A percentile compares a stretch with the other conserved stretches of the same genome.
Conservation (phyloP, 1,140 invertebrate genomes). For the Penaeus japonicus region DNA sequence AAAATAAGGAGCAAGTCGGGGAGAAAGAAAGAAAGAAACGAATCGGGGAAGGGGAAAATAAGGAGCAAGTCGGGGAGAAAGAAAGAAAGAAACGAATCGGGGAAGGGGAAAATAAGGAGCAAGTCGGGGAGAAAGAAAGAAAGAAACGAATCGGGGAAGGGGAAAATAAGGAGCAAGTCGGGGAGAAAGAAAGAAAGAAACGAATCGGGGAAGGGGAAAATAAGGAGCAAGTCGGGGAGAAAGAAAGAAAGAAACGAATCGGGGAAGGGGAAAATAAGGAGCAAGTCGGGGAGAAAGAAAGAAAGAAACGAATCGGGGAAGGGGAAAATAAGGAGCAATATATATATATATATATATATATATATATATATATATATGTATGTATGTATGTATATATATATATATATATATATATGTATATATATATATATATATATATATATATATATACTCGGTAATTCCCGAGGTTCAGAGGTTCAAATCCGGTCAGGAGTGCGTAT, state of each 20-base stretch:
- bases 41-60: neutral
- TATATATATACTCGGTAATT: too few relatives aligned
- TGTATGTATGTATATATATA: slow-evolving; percentile 4
- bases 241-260: neutral
- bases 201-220: neutral
- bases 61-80: neutral
- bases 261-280: neutral
- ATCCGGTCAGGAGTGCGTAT: too few relatives aligned
- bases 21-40: neutral
- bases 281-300: neutral
- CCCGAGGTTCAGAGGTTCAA: too few relatives aligned
- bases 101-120: neutral
- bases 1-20: neutral
- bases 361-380: neutral
- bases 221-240: neutral
- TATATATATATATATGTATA: neutral
- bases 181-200: neutral
- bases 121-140: neutral
- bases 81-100: neutral
- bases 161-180: neutral
- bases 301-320: too few relatives aligned
- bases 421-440: slow-evolving; percentile 10
- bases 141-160: neutral
- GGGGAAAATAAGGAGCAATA: neutral
- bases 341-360: slow-evolving; percentile 1